A percentile compares a stretch with the other conserved stretches of the same genome.
Conservation (phyloP, 2,797 vertebrate species). For the Anguilla megastoma region DNA sequence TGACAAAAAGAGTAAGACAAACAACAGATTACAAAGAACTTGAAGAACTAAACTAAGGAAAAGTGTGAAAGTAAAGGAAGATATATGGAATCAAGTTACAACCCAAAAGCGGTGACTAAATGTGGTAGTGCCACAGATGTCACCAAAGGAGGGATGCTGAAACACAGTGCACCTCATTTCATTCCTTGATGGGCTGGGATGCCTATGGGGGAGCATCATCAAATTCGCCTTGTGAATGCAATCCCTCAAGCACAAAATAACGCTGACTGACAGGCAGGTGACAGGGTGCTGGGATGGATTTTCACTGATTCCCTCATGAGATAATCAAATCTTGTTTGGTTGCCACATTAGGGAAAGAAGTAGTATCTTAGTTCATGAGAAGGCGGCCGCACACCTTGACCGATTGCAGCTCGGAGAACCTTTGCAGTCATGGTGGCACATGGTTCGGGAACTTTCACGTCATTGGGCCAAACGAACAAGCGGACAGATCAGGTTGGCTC, state of each 20-base stretch:
- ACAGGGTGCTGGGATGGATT: too few relatives aligned
- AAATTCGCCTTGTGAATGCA: too few relatives aligned
- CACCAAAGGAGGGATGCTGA: too few relatives aligned
- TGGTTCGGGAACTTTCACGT: not conserved
- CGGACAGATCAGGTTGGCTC: not conserved
- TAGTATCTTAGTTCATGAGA: not conserved
- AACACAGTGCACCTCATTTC: too few relatives aligned
- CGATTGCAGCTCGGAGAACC: not conserved
- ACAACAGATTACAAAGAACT: not conserved
- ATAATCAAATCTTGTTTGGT: conserved; percentile 22
- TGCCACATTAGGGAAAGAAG: not conserved
- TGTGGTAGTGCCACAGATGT: too few relatives aligned
- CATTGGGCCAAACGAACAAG: not conserved
- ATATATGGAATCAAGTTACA: too few relatives aligned
- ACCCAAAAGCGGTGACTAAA: too few relatives aligned
- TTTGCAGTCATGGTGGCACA: too few relatives aligned
- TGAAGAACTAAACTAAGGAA: not conserved
- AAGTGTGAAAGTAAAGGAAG: not conserved
- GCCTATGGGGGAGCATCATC: too few relatives aligned
- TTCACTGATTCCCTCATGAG: not conserved
- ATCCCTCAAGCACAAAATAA: too few relatives aligned
- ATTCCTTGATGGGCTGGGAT: too few relatives aligned
- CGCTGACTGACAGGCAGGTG: too few relatives aligned
- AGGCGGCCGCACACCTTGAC: not conserved
- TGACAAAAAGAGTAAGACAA: not conserved